Conservation (phyloP, 2,113 vertebrate species). For the Aldabrachelys gigantea region DNA sequence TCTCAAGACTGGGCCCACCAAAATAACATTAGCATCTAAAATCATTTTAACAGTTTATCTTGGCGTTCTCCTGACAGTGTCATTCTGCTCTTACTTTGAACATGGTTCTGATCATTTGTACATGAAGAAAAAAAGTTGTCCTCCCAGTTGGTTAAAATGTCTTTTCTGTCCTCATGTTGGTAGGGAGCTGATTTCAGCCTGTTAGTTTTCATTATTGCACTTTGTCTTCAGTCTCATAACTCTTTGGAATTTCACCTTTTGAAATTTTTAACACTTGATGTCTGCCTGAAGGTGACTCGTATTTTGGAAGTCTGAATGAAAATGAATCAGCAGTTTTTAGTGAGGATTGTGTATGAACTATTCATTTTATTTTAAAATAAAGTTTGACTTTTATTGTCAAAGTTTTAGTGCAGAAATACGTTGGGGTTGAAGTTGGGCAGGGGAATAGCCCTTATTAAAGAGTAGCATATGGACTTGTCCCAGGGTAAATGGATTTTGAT, state of each 20-base stretch:
- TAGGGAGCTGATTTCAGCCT: neutral
- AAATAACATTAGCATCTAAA: neutral
- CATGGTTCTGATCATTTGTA: neutral
- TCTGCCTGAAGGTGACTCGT: neutral
- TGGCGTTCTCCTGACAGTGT: neutral
- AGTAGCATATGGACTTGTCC: neutral
- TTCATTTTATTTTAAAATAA: neutral
- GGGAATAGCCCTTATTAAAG: neutral
- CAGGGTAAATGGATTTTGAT: neutral
- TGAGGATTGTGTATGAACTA: neutral
- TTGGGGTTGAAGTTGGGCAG: neutral
- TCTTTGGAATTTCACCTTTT: neutral
- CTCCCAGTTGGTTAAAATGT: neutral
- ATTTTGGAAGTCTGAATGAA: neutral
- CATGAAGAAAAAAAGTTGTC: neutral
- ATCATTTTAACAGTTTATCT: neutral
- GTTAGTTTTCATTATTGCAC: neutral
- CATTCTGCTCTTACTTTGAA: neutral
- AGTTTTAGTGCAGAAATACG: neutral
- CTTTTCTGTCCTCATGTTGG: neutral
- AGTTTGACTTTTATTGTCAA: neutral
- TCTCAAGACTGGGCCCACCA: neutral
- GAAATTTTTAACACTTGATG: neutral
- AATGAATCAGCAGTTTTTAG: neutral
- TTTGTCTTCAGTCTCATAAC: neutral